Percentiles rank a stretch among this genome's conserved stretches.
These are phyloP conservation scores for Campylomormyrus tamandua DNA, from an alignment of 2,113 vertebrate species.

Conservation along the genomic window DNA sequence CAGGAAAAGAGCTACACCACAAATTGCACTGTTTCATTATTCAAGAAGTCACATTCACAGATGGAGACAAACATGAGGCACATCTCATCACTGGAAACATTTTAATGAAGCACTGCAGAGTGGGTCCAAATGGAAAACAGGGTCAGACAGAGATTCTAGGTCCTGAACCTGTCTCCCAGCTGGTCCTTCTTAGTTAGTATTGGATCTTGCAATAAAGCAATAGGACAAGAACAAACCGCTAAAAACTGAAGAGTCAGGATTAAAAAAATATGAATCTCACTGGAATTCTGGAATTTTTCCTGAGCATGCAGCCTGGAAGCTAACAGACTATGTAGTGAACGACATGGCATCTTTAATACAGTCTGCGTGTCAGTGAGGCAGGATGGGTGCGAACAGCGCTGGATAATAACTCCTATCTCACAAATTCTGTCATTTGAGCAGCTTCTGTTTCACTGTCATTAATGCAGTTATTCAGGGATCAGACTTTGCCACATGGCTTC, in stretches of 20 bases:
- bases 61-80: slow-evolving; percentile 33
- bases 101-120: neutral
- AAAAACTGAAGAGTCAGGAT: neutral
- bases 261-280: neutral
- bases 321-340: neutral
- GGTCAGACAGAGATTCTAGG: slow-evolving; percentile 26
- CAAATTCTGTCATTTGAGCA: neutral
- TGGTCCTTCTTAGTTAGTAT: slow-evolving; percentile 15
- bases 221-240: neutral
- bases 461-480: slow-evolving; percentile 41
- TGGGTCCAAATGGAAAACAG: slow-evolving; percentile 23
- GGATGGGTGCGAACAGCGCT: neutral
- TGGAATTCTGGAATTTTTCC: neutral
- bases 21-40: slow-evolving; percentile 36
- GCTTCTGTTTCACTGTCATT: slow-evolving; percentile 20
- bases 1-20: slow-evolving; percentile 20
- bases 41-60: slow-evolving; percentile 26
- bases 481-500: slow-evolving; percentile 24
- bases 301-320: neutral
- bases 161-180: slow-evolving; percentile 21
- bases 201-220: neutral
- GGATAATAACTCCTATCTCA: neutral
- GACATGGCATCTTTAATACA: neutral
- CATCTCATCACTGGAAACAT: slow-evolving; percentile 31
- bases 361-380: neutral